These are phyloP conservation scores for Aporophyla nigra DNA, from an alignment of 2,888 invertebrate species.

Conservation along the genomic window DNA sequence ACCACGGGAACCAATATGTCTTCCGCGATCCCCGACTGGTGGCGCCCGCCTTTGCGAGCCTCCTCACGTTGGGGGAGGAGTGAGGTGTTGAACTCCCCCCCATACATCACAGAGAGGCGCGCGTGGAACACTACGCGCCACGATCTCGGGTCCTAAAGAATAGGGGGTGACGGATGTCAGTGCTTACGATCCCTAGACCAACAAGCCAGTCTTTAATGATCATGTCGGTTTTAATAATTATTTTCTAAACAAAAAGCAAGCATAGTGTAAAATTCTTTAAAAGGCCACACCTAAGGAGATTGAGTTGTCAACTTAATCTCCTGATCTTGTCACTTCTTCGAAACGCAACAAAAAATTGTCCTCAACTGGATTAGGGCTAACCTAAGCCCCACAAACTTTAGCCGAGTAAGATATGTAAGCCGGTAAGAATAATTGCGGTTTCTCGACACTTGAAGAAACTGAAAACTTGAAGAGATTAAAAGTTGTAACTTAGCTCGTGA, in stretches of 20 bases:
- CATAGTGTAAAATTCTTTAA: not conserved
- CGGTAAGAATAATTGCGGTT: constrained; percentile 54
- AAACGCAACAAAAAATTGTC: not conserved
- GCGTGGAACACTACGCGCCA: too few relatives aligned
- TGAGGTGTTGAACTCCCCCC: too few relatives aligned
- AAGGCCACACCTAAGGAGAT: not conserved
- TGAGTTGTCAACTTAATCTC: not conserved
- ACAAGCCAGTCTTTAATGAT: not conserved
- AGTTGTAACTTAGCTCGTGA: constrained; percentile 24
- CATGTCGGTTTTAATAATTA: too few relatives aligned
- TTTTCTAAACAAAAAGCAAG: not conserved
- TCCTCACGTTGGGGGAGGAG: too few relatives aligned
- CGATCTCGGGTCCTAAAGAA: too few relatives aligned
- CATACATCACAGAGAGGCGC: too few relatives aligned
- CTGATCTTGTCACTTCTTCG: not conserved
- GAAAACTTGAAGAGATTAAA: constrained; percentile 48
- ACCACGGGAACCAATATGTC: too few relatives aligned
- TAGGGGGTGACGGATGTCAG: too few relatives aligned
- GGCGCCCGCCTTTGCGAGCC: too few relatives aligned
- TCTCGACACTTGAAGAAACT: constrained; percentile 23
- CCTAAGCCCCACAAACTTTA: constrained; percentile 26
- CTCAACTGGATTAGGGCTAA: not conserved
- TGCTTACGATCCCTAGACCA: not conserved
- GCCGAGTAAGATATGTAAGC: constrained; percentile 36
- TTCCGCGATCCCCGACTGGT: too few relatives aligned